Evolutionary conservation across 1,140 invertebrate genomes (phyloP).

Genomic region (Argopecten irradians): DNA sequence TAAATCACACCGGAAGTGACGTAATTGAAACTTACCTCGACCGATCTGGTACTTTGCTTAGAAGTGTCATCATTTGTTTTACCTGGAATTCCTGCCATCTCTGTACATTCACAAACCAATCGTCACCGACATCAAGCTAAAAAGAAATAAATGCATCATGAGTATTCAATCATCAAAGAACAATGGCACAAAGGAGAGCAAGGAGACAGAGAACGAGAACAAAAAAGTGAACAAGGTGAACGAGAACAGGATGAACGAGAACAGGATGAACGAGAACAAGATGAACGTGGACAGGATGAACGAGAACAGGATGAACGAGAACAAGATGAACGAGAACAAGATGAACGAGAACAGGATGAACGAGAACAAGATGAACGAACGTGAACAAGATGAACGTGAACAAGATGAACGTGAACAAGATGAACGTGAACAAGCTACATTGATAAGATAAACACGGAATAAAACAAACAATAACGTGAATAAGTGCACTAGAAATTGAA

Average conservation of each 20-base stretch:
- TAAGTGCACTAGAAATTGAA: no score
- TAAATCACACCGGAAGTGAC: no score
- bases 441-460: no score
- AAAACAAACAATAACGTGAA: no score
- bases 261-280: no score
- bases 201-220: background rate
- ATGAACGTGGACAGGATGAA: no score
- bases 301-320: no score
- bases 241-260: no score
- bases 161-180: background rate
- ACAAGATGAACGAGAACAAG: no score
- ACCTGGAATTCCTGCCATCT: constrained; percentile 66
- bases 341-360: no score
- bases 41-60: constrained; percentile 60
- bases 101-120: constrained; percentile 89
- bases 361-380: background rate
- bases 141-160: constrained; percentile 41
- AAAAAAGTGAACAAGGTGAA: background rate
- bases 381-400: no score
- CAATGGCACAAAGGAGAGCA: background rate
- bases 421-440: background rate
- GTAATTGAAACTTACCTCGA: constrained; percentile 62
- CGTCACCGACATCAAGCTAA: constrained; percentile 84
- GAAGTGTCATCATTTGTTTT: constrained; percentile 49
- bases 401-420: no score